These are phyloP conservation scores for Eciton burchellii DNA, from an alignment of 1,140 invertebrate genomes.

Conservation along the genomic window DNA sequence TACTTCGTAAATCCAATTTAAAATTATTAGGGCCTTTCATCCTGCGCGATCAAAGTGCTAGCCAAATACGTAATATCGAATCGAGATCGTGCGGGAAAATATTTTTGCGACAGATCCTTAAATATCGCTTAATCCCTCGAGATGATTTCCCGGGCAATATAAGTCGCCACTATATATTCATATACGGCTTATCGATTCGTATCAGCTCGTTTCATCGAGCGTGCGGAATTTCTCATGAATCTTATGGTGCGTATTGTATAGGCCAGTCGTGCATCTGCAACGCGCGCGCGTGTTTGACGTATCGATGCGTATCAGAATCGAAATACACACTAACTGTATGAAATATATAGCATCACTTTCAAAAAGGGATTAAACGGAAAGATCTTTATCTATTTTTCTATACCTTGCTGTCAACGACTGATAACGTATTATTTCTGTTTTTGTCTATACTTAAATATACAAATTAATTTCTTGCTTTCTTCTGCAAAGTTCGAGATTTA, in stretches of 20 bases:
- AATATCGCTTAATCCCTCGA: neutral
- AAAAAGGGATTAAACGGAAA: neutral
- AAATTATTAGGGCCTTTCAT: constrained; percentile 24
- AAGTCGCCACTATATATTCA: neutral
- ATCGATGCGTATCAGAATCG: neutral
- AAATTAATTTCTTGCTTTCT: too few species aligned
- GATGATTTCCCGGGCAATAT: neutral
- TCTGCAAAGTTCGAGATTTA: too few species aligned
- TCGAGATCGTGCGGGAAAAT: neutral
- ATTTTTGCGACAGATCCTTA: neutral
- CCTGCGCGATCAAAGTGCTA: neutral
- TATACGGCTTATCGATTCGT: neutral
- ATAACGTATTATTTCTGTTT: too few species aligned
- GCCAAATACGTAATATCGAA: neutral
- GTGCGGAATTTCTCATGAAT: constrained; percentile 9
- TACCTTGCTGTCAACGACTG: too few species aligned
- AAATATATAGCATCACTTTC: neutral
- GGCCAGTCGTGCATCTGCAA: neutral
- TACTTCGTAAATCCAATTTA: constrained; percentile 44
- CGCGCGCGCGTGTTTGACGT: neutral
- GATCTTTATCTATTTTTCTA: too few species aligned
- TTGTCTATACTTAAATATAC: too few species aligned
- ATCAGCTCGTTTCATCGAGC: neutral
- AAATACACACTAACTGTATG: neutral
- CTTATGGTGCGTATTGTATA: neutral